Conservation (phyloP, 1,140 invertebrate species). For the Mercenaria mercenaria region DNA sequence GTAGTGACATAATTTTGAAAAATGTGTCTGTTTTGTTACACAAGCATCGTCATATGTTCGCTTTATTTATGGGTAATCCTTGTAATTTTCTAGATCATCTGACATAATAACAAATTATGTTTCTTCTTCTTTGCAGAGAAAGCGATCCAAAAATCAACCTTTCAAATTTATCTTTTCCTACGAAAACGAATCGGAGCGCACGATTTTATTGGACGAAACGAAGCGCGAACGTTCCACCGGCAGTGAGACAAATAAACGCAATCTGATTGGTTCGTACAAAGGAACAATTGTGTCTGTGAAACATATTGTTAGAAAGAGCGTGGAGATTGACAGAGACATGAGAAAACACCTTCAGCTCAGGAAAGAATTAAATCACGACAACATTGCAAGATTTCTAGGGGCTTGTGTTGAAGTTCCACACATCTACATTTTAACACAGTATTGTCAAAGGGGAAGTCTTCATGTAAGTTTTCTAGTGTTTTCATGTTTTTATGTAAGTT, state of each 20-base stretch:
- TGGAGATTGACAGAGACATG: slow-evolving; percentile 95
- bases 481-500: no score
- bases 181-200: slow-evolving; percentile 64
- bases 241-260: slow-evolving; percentile 89
- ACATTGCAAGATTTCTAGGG: slow-evolving; percentile 98
- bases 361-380: slow-evolving; percentile 95
- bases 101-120: no score
- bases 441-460: slow-evolving; percentile 93
- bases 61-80: not conserved
- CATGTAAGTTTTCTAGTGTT: slow-evolving; percentile 77
- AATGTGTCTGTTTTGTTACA: not conserved
- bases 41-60: not conserved
- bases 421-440: slow-evolving; percentile 95
- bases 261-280: slow-evolving; percentile 91
- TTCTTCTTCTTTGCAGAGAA: not conserved
- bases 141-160: slow-evolving; percentile 45
- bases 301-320: slow-evolving; percentile 93
- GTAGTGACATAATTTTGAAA: not conserved
- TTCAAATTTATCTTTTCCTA: slow-evolving; percentile 61
- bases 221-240: slow-evolving; percentile 78
- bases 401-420: slow-evolving; percentile 94
- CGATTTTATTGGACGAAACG: slow-evolving; percentile 67
- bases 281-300: slow-evolving; percentile 81
- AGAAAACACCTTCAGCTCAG: slow-evolving; percentile 99
- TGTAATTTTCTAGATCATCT: no score